phyloP scores from a whole-genome alignment of 92 coral and sea anemone species.

The Siderastrea siderea region DNA sequence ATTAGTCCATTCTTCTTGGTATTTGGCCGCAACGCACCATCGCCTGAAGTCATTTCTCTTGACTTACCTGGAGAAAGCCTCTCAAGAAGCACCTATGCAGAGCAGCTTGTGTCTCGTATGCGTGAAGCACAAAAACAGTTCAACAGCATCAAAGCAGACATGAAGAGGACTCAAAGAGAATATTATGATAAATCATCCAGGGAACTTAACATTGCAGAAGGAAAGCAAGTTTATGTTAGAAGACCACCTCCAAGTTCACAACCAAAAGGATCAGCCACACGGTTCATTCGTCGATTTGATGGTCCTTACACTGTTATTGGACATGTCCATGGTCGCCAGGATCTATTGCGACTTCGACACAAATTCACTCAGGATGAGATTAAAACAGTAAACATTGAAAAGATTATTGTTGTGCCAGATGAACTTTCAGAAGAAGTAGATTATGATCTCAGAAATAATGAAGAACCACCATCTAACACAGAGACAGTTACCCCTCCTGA shows the following conservation, averaged over 20 bases:
- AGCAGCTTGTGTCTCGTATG: conserved; percentile 56
- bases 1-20: conserved; percentile 48
- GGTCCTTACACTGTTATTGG: conserved; percentile 66
- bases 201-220: conserved; percentile 34
- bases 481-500: too few relatives aligned
- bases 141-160: conserved; percentile 63
- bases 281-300: conserved; percentile 55
- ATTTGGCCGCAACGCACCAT: conserved; percentile 62
- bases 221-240: conserved; percentile 52
- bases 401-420: conserved; percentile 75
- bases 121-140: conserved; percentile 66
- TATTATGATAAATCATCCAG: conserved; percentile 50
- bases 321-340: conserved; percentile 61
- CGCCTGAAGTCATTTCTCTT: conserved; percentile 15
- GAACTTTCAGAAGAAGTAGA: neutral
- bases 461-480: conserved; percentile 25
- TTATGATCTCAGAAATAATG: conserved; percentile 42
- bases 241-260: conserved; percentile 28
- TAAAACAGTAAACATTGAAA: conserved; percentile 35
- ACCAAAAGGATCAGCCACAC: conserved; percentile 43
- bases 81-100: conserved; percentile 20
- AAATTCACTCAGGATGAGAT: conserved; percentile 47
- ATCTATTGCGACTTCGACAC: conserved; percentile 59
- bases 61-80: neutral
- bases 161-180: conserved; percentile 38